These are phyloP conservation scores for Malurus splendens DNA, from an alignment of 2,797 vertebrate species.

Conservation along the genomic window DNA sequence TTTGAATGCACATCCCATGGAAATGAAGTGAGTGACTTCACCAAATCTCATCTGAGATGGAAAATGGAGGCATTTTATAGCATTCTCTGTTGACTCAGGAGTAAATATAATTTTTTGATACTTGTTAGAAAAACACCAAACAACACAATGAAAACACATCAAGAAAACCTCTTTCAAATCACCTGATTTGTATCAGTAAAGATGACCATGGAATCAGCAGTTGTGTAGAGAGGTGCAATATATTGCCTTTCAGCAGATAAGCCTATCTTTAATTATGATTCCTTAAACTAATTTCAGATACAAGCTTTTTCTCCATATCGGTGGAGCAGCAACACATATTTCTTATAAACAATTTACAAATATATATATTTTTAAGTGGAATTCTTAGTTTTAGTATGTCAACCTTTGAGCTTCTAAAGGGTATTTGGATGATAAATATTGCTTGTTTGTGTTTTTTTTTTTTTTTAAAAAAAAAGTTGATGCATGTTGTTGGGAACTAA, in stretches of 20 bases:
- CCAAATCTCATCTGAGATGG: not conserved
- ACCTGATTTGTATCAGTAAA: not conserved
- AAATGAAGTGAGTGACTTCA: not conserved
- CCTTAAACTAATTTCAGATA: slow-evolving; percentile 11
- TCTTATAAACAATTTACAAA: slow-evolving; percentile 4
- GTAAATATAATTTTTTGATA: not conserved
- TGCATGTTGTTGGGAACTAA: not conserved
- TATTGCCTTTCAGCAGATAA: not conserved
- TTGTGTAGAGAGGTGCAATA: not conserved
- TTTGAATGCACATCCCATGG: not conserved
- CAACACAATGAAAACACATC: not conserved
- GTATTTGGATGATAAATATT: slow-evolving; percentile 12
- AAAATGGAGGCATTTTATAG: slow-evolving; percentile 1
- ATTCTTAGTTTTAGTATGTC: not conserved
- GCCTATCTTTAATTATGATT: not conserved
- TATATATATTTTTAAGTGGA: not conserved
- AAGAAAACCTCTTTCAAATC: not conserved
- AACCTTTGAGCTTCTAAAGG: slow-evolving; percentile 7
- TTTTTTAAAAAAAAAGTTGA: not conserved
- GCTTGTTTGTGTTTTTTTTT: not conserved
- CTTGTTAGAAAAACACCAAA: not conserved
- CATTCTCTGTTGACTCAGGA: slow-evolving; percentile 12
- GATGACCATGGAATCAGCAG: not conserved
- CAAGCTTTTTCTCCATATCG: not conserved
- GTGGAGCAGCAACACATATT: not conserved